A percentile compares a stretch with the other conserved stretches of the same genome.
These are phyloP conservation scores for Onychomys leucogaster DNA, from an alignment of 2,797 vertebrate species.

Conservation along the genomic window DNA sequence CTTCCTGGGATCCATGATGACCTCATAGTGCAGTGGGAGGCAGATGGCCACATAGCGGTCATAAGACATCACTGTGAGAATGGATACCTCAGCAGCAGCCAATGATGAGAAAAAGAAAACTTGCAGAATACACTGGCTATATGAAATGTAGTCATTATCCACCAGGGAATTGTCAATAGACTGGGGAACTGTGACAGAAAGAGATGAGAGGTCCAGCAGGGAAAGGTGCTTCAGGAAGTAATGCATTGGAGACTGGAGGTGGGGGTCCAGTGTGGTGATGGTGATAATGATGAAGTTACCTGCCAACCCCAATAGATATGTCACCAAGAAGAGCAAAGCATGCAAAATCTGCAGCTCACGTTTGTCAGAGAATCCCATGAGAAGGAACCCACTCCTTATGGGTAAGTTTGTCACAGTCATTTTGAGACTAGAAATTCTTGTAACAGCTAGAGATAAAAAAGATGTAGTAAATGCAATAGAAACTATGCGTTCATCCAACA, in stretches of 20 bases:
- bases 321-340: neutral
- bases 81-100: neutral
- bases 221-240: neutral
- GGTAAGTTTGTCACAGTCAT: neutral
- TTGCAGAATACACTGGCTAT: neutral
- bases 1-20: neutral
- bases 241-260: neutral
- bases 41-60: neutral
- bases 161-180: neutral
- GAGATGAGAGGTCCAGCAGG: neutral
- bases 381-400: neutral
- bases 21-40: neutral
- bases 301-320: neutral
- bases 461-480: too few species aligned
- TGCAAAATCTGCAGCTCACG: neutral
- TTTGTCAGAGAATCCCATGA: neutral
- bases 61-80: conserved; percentile 24
- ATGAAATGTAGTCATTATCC: neutral
- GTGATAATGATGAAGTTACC: neutral
- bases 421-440: neutral
- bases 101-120: neutral
- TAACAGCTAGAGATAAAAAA: neutral
- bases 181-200: neutral
- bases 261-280: neutral
- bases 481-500: too few species aligned